phyloP scores from a whole-genome alignment of 2,113 vertebrate genomes.

The Candoia aspera region DNA sequence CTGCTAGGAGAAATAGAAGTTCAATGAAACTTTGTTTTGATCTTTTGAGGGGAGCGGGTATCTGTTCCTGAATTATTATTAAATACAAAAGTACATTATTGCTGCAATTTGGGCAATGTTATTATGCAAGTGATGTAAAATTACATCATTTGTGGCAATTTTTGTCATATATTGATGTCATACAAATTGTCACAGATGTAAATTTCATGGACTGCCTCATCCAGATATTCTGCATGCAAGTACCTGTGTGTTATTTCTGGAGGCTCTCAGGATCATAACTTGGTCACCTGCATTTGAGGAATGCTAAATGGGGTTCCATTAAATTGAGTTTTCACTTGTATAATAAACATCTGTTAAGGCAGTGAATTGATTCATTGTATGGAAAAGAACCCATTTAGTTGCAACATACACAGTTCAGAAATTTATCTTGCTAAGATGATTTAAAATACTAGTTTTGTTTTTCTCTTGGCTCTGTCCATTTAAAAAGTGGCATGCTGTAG shows the following conservation, averaged over 20 bases:
- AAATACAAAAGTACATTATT: not conserved
- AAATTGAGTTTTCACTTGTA: not conserved
- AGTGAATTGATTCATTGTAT: not conserved
- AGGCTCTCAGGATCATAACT: not conserved
- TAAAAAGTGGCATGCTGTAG: not conserved
- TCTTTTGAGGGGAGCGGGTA: not conserved
- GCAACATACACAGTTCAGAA: not conserved
- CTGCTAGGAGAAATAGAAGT: not conserved
- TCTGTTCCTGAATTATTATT: not conserved
- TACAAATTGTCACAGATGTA: not conserved
- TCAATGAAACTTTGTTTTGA: not conserved
- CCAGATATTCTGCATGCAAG: not conserved
- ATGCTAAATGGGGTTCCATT: not conserved
- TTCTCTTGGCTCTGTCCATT: not conserved
- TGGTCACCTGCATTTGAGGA: not conserved
- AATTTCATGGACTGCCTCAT: not conserved
- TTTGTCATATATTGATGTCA: not conserved
- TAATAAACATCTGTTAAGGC: not conserved
- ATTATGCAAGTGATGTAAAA: not conserved
- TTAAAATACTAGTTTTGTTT: not conserved
- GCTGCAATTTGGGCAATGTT: not conserved
- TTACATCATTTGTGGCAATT: not conserved
- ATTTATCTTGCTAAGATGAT: not conserved
- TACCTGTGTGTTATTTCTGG: not conserved
- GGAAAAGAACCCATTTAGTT: not conserved